Percentiles rank a stretch among this genome's conserved stretches.
phyloP scores from a whole-genome alignment of 2,113 vertebrate species.

The Melanostigma gelatinosum region DNA sequence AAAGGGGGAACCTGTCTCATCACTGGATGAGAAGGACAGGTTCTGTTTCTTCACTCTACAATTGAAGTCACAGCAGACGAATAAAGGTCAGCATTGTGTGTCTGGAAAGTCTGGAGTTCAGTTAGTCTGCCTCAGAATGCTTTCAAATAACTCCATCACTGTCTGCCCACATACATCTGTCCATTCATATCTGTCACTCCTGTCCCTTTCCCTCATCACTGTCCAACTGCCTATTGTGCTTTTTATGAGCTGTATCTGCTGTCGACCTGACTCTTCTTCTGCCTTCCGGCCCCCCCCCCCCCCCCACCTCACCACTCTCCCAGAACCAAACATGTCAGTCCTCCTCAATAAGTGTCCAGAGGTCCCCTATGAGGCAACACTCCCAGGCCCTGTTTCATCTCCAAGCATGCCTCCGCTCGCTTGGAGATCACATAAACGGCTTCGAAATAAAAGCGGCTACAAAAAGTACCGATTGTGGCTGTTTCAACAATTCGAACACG shows the following conservation, averaged over 20 bases:
- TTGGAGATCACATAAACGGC: constrained; percentile 55
- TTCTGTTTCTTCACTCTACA: constrained; percentile 62
- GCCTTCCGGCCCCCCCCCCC: constrained; percentile 2
- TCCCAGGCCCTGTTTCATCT: constrained; percentile 61
- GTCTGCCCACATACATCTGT: constrained; percentile 51
- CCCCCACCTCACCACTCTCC: constrained; percentile 18
- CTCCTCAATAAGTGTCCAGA: constrained; percentile 63
- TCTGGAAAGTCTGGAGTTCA: constrained; percentile 63
- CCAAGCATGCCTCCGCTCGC: constrained; percentile 42
- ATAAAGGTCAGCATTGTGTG: constrained; percentile 51
- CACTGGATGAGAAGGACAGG: constrained; percentile 75
- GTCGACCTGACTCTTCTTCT: constrained; percentile 32
- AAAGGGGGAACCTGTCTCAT: constrained; percentile 60
- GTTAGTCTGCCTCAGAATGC: constrained; percentile 28
- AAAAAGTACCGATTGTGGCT: constrained; percentile 58
- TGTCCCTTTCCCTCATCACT: constrained; percentile 38
- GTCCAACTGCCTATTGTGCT: constrained; percentile 42
- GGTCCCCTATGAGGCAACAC: constrained; percentile 60
- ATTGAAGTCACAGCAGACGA: constrained; percentile 52
- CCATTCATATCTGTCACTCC: constrained; percentile 47
- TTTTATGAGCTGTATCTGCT: constrained; percentile 27
- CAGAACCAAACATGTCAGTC: constrained; percentile 52
- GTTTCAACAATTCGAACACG: constrained; percentile 58
- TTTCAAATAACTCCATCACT: constrained; percentile 59
- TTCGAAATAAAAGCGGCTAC: constrained; percentile 65